These are phyloP conservation scores for Ophion obscuratus DNA, from an alignment of 2,888 invertebrate genomes.

Conservation along the genomic window DNA sequence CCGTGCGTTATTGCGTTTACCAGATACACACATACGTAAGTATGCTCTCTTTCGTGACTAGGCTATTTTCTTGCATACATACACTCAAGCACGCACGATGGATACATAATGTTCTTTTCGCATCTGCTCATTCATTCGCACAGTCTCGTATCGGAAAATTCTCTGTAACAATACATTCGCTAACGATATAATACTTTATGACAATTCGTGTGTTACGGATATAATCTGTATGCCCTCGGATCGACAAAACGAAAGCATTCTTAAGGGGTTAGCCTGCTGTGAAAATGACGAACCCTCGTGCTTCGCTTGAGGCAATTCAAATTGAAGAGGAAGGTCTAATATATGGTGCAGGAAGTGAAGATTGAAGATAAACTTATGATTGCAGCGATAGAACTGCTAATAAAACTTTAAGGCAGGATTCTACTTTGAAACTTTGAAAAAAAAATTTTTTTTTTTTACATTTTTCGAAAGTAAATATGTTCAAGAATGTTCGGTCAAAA, in stretches of 20 bases:
- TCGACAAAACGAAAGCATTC: not conserved
- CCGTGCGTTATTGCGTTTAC: conserved; percentile 37
- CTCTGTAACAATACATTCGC: conserved; percentile 75
- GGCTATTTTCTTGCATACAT: conserved; percentile 18
- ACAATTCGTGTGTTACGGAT: conserved; percentile 54
- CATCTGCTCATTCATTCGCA: conserved; percentile 5
- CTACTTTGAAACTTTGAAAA: no score
- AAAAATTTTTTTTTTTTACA: no score
- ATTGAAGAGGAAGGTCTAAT: no score
- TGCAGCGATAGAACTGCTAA: no score
- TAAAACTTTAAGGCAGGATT: no score
- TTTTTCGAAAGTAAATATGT: no score
- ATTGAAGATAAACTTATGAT: no score
- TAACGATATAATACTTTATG: conserved; percentile 71
- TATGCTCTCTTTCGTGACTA: conserved; percentile 44
- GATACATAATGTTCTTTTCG: conserved; percentile 13
- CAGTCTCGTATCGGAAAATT: conserved; percentile 47
- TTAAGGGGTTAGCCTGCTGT: no score
- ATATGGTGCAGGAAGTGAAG: no score
- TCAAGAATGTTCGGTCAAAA: no score
- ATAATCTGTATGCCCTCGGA: conserved; percentile 57
- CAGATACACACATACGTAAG: conserved; percentile 8
- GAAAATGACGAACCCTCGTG: no score
- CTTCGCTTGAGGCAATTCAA: no score
- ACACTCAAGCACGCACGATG: not conserved